A percentile compares a stretch with the other conserved stretches of the same genome.
Conservation (phyloP, 2,888 invertebrate genomes). For the Agrotis exclamationis region DNA sequence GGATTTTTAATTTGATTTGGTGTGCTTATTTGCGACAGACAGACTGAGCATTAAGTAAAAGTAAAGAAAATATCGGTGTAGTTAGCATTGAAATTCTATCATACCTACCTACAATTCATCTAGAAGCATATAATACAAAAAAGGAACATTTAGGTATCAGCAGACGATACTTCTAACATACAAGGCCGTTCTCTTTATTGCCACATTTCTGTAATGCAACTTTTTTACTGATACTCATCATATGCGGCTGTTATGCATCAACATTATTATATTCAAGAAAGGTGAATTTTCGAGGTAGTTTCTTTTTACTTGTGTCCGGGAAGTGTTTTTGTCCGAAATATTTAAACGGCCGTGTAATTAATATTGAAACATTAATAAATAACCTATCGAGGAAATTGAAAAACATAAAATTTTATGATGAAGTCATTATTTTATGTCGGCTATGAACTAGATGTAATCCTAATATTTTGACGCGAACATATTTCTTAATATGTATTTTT, state of each 20-base stretch:
- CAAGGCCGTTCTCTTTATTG: too few relatives aligned
- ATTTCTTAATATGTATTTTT: conserved; percentile 9
- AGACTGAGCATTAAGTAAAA: too few relatives aligned
- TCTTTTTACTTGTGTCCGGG: background rate
- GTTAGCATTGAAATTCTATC: too few relatives aligned
- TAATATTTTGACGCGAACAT: conserved; percentile 25
- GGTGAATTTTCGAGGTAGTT: background rate
- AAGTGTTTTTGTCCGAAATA: conserved; percentile 1
- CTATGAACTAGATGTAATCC: conserved; percentile 15
- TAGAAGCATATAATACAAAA: too few relatives aligned
- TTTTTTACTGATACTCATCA: background rate
- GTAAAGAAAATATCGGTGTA: too few relatives aligned
- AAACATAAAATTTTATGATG: conserved; percentile 28
- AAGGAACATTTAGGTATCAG: too few relatives aligned
- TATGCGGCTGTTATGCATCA: too few relatives aligned
- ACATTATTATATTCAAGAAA: background rate
- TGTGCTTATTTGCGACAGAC: too few relatives aligned
- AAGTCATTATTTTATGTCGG: conserved; percentile 41
- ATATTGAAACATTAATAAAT: conserved; percentile 29
- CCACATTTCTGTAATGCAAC: background rate
- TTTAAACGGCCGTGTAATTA: conserved; percentile 21
- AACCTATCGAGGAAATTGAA: conserved; percentile 40
- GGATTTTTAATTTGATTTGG: too few relatives aligned
- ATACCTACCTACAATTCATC: too few relatives aligned
- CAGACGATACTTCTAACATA: background rate